phyloP scores from a whole-genome alignment of 2,888 invertebrate species.

The Scrobipalpa costella region DNA sequence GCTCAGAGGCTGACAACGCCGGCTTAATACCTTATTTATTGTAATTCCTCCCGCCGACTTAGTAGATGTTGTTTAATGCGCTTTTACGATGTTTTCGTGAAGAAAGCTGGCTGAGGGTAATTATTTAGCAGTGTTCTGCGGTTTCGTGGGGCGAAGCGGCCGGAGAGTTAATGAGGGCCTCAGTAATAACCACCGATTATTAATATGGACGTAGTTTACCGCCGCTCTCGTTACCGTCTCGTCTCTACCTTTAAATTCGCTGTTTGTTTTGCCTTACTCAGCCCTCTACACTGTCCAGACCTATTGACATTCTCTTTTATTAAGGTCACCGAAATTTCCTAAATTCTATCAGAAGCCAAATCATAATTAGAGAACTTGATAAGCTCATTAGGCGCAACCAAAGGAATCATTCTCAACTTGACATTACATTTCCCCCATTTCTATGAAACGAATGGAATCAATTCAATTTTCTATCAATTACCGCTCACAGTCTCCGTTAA shows the following conservation, averaged over 20 bases:
- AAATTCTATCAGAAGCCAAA: not conserved
- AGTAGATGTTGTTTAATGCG: conserved; percentile 70
- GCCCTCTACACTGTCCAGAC: conserved; percentile 16
- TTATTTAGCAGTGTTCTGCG: conserved; percentile 78
- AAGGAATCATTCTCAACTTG: conserved; percentile 16
- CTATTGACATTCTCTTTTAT: conserved; percentile 26
- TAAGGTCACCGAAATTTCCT: conserved; percentile 10
- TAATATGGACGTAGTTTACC: conserved; percentile 71
- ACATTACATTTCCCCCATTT: conserved; percentile 20
- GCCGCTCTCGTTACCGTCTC: conserved; percentile 59
- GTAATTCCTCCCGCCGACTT: conserved; percentile 67
- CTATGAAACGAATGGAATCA: conserved; percentile 20
- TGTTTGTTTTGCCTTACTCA: conserved; percentile 48
- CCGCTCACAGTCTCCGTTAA: conserved; percentile 39
- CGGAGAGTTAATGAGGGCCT: conserved; percentile 69
- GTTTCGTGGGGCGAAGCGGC: conserved; percentile 68
- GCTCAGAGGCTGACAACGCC: conserved; percentile 59
- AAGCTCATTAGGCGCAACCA: conserved; percentile 15
- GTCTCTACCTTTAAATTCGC: conserved; percentile 43
- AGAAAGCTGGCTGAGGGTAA: conserved; percentile 71
- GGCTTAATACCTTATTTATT: conserved; percentile 75
- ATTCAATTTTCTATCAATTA: conserved; percentile 38
- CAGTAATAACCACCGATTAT: conserved; percentile 74
- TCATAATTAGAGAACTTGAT: conserved; percentile 16
- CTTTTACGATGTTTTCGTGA: conserved; percentile 74